Evolutionary conservation across 2,888 invertebrate species (phyloP).

Genomic region (Morpho helenor): DNA sequence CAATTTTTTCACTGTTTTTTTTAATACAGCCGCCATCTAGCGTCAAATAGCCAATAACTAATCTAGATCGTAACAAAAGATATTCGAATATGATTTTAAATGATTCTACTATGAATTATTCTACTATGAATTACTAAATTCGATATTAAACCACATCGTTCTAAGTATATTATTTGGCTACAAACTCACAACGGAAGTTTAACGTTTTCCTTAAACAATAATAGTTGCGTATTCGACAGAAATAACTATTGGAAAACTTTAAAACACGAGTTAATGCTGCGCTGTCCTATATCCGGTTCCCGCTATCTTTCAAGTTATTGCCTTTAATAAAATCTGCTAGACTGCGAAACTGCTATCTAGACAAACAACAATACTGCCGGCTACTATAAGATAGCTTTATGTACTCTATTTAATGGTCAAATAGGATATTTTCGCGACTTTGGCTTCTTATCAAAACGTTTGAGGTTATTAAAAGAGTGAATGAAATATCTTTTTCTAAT

Average conservation of each 20-base stretch:
- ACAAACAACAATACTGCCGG: slow-evolving; percentile 18
- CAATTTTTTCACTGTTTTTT: too few species aligned
- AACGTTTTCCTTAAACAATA: slow-evolving; percentile 3
- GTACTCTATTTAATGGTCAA: not conserved
- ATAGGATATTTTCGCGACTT: too few species aligned
- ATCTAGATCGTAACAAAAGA: too few species aligned
- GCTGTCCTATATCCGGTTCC: slow-evolving; percentile 19
- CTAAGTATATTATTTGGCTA: not conserved
- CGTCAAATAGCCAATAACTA: too few species aligned
- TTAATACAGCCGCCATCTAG: too few species aligned
- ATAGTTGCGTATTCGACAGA: slow-evolving; percentile 3
- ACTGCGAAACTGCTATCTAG: slow-evolving; percentile 19
- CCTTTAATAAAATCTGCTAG: slow-evolving; percentile 30
- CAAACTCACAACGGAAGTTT: not conserved
- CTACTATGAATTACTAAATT: too few species aligned
- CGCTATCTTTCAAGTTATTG: slow-evolving; percentile 29
- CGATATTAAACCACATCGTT: slow-evolving; percentile 13
- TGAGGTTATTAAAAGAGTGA: too few species aligned
- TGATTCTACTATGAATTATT: too few species aligned
- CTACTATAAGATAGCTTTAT: not conserved
- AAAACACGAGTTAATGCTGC: slow-evolving; percentile 24
- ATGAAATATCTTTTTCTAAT: too few species aligned
- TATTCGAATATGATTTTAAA: too few species aligned
- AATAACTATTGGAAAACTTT: slow-evolving; percentile 27
- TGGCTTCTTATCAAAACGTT: too few species aligned